Conservation (phyloP, 2,888 invertebrate genomes). For the Alsophila aescularia region DNA sequence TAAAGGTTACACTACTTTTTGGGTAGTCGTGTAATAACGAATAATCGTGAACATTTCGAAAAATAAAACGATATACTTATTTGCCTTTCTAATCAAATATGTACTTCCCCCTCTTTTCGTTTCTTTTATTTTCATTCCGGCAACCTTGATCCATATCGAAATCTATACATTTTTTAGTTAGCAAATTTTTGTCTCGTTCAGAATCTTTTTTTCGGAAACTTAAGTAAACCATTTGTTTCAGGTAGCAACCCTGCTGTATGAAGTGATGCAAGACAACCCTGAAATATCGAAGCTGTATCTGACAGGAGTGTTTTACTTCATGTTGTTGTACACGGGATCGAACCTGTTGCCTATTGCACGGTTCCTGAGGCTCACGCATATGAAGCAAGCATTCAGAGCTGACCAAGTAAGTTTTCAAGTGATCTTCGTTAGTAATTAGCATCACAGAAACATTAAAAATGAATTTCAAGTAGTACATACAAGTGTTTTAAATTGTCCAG, state of each 20-base stretch:
- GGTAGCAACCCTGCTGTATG: slow-evolving; percentile 94
- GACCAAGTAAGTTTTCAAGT: slow-evolving; percentile 88
- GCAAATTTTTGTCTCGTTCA: too few species aligned
- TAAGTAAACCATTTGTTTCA: slow-evolving; percentile 33
- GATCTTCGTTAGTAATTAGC: background rate
- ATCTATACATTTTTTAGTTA: too few species aligned
- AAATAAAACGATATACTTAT: too few species aligned
- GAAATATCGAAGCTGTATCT: slow-evolving; percentile 96
- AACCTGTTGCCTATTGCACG: slow-evolving; percentile 98
- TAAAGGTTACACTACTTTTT: too few species aligned
- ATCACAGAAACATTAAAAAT: background rate
- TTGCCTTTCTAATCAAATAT: too few species aligned
- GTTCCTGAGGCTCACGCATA: slow-evolving; percentile 97
- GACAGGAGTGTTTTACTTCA: slow-evolving; percentile 98
- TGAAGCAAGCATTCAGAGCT: slow-evolving; percentile 96
- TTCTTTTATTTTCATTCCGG: too few species aligned
- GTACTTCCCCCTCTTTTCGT: too few species aligned
- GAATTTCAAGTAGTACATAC: background rate
- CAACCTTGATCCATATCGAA: too few species aligned
- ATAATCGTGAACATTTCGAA: too few species aligned
- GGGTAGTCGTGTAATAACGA: too few species aligned
- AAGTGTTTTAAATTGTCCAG: slow-evolving; percentile 47
- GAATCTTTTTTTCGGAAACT: background rate
- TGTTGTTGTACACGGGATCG: slow-evolving; percentile 99
- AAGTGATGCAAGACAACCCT: slow-evolving; percentile 98